phyloP scores from a whole-genome alignment of 2,113 vertebrate genomes.

The Danionella cerebrum region DNA sequence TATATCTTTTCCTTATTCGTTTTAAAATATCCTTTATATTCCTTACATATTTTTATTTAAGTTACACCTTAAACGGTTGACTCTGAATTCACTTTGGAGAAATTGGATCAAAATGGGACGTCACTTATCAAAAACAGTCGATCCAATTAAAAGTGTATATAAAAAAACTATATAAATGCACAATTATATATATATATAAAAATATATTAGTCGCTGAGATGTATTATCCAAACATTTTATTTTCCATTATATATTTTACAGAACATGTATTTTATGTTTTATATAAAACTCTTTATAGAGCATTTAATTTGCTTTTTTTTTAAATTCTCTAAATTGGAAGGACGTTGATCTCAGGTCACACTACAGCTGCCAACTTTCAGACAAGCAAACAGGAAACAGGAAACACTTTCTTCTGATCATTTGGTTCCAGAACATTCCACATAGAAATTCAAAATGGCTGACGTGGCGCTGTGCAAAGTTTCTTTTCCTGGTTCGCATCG shows the following conservation, averaged over 20 bases:
- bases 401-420: neutral
- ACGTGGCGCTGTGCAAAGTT: neutral
- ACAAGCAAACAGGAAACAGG: constrained; percentile 3
- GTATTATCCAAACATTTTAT: constrained; percentile 44
- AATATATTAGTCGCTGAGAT: constrained; percentile 67
- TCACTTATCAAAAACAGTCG: too few relatives aligned
- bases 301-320: constrained; percentile 13
- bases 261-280: constrained; percentile 43
- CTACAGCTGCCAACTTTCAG: constrained; percentile 13
- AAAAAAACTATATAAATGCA: constrained; percentile 55
- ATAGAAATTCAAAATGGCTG: neutral
- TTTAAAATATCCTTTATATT: constrained; percentile 74
- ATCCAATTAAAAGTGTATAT: constrained; percentile 26
- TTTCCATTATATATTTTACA: constrained; percentile 58
- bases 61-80: too few relatives aligned
- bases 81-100: too few relatives aligned
- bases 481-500: neutral
- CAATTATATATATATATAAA: constrained; percentile 62
- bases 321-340: constrained; percentile 15
- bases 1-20: constrained; percentile 51
- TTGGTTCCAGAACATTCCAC: constrained; percentile 12
- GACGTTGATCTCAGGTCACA: constrained; percentile 23
- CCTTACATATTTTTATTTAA: constrained; percentile 52
- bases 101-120: too few relatives aligned
- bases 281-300: constrained; percentile 18